phyloP scores from a whole-genome alignment of 2,888 invertebrate species.

The Orgyia antiqua region DNA sequence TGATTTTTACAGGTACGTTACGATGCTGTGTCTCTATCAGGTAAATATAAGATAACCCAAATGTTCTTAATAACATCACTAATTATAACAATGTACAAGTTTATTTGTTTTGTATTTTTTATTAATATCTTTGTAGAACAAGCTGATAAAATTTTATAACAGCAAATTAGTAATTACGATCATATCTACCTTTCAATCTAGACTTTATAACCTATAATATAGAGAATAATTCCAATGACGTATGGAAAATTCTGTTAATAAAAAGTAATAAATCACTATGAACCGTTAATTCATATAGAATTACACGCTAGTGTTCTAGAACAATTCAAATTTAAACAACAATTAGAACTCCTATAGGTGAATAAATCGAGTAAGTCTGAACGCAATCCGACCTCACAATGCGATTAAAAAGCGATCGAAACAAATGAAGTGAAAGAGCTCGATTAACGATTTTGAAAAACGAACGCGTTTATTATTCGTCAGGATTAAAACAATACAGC shows the following conservation, averaged over 20 bases:
- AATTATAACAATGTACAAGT: conserved; percentile 9
- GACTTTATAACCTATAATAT: too few species aligned
- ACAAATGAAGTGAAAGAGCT: conserved; percentile 72
- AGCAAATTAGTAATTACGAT: conserved; percentile 10
- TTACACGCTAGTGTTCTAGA: conserved; percentile 57
- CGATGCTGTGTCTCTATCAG: conserved; percentile 60
- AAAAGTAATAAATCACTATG: conserved; percentile 44
- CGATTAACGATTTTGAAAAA: conserved; percentile 68
- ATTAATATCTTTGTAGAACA: neutral
- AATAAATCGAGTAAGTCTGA: conserved; percentile 51
- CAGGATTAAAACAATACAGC: conserved; percentile 70
- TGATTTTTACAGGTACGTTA: conserved; percentile 58
- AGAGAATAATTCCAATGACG: too few species aligned
- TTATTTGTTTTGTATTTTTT: neutral
- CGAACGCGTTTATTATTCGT: conserved; percentile 60
- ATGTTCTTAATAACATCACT: conserved; percentile 14
- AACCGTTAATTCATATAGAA: conserved; percentile 75
- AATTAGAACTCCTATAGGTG: conserved; percentile 38
- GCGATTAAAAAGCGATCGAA: conserved; percentile 46
- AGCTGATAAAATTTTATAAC: too few species aligned
- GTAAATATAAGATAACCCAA: conserved; percentile 41
- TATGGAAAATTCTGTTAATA: conserved; percentile 18
- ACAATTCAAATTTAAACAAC: conserved; percentile 48
- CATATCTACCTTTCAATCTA: conserved; percentile 9
- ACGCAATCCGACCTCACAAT: conserved; percentile 49